phyloP scores from a whole-genome alignment of 2,888 invertebrate genomes.

The Drosophila pseudotalamancana region DNA sequence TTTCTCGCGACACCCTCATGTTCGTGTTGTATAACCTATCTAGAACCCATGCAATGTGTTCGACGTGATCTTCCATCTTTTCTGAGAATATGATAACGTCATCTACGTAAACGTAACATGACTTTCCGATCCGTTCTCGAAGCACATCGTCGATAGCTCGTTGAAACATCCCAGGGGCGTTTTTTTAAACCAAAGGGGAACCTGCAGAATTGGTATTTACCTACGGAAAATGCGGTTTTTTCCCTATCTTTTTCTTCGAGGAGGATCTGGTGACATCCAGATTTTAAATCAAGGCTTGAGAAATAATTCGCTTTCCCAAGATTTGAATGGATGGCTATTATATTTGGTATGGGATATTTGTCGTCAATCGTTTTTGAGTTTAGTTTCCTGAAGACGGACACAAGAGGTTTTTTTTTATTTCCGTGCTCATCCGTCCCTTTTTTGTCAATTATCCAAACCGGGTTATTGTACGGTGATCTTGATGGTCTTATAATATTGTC shows the following conservation, averaged over 20 bases:
- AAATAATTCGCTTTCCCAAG: slow-evolving; percentile 73
- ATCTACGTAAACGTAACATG: slow-evolving; percentile 18
- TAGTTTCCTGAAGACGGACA: slow-evolving; percentile 2
- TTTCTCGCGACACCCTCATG: slow-evolving; percentile 5
- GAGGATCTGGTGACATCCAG: not conserved
- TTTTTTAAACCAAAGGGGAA: slow-evolving; percentile 15
- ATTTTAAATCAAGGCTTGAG: slow-evolving; percentile 55
- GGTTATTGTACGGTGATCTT: slow-evolving; percentile 10
- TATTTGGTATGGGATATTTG: slow-evolving; percentile 79
- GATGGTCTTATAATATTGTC: not conserved
- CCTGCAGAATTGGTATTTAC: slow-evolving; percentile 13
- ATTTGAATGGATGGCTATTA: slow-evolving; percentile 79
- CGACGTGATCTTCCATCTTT: slow-evolving; percentile 1
- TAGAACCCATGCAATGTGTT: slow-evolving; percentile 10
- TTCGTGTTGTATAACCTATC: not conserved
- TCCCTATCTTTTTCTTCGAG: slow-evolving; percentile 11
- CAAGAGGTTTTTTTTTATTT: not conserved
- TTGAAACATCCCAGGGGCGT: slow-evolving; percentile 12
- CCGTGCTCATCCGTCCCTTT: not conserved
- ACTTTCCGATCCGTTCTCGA: slow-evolving; percentile 1
- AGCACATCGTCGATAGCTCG: slow-evolving; percentile 21
- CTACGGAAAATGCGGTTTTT: slow-evolving; percentile 8
- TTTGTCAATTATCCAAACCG: not conserved
- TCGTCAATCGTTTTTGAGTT: slow-evolving; percentile 58
- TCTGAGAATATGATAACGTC: slow-evolving; percentile 17